Evolutionary conservation across 2,797 vertebrate species (phyloP).

Genomic region (Pangasius larnaudii): DNA sequence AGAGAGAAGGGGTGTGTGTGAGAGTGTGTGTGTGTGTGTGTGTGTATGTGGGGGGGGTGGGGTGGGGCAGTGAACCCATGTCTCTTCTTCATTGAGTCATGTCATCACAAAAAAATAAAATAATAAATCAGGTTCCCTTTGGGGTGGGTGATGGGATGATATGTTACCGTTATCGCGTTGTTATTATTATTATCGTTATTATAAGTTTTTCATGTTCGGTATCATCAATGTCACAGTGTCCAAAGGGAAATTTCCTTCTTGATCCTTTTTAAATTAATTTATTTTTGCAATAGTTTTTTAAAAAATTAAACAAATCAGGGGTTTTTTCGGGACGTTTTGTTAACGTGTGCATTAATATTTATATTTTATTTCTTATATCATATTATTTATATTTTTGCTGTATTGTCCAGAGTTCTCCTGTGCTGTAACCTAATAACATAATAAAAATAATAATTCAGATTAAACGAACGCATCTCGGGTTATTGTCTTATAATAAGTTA

Average conservation of each 20-base stretch:
- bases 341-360: neutral
- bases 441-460: neutral
- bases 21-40: too few relatives aligned
- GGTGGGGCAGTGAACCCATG: neutral
- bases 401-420: neutral
- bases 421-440: neutral
- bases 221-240: neutral
- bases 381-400: neutral
- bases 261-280: neutral
- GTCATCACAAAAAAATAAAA: neutral
- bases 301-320: neutral
- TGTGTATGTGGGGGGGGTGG: too few relatives aligned
- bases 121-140: neutral
- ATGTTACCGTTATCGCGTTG: neutral
- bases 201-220: neutral
- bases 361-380: neutral
- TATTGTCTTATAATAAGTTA: too few relatives aligned
- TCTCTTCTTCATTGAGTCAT: neutral
- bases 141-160: neutral
- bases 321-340: neutral
- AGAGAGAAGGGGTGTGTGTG: neutral
- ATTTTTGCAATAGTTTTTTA: neutral
- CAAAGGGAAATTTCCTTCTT: neutral
- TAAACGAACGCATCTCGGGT: neutral
- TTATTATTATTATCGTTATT: too few relatives aligned